Evolutionary conservation across 1,140 invertebrate species (phyloP).

Genomic region (Drosophila melanogaster): DNA sequence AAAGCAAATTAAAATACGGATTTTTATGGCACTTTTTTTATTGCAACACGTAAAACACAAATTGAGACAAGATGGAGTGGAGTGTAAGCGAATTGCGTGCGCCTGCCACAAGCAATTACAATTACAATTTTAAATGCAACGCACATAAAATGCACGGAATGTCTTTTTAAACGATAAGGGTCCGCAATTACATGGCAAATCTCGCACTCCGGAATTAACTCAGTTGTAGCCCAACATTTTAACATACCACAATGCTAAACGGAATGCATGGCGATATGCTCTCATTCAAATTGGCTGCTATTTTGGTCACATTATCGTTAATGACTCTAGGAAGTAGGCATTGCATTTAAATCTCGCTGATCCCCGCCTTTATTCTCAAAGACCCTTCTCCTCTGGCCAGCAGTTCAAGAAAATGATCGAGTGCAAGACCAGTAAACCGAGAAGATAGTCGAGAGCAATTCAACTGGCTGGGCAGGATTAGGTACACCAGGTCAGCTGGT

Average conservation of each 20-base stretch:
- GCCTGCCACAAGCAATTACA: conserved; percentile 54
- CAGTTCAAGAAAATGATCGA: background rate
- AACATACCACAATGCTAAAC: background rate
- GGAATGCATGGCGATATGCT: conserved; percentile 3
- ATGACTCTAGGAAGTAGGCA: background rate
- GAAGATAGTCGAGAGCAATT: background rate
- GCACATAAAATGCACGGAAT: conserved; percentile 54
- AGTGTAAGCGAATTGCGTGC: conserved; percentile 38
- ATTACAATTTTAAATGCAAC: conserved; percentile 58
- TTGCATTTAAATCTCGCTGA: background rate
- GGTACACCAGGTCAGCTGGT: background rate
- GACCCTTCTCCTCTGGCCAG: background rate
- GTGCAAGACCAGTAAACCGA: background rate
- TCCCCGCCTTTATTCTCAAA: background rate
- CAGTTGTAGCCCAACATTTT: conserved; percentile 4
- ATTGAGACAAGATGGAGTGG: conserved; percentile 64
- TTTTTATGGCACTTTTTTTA: conserved; percentile 75
- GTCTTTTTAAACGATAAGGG: conserved; percentile 44
- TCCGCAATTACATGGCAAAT: conserved; percentile 2
- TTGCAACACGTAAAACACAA: conserved; percentile 76
- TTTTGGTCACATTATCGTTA: background rate
- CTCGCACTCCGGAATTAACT: background rate
- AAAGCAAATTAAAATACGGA: conserved; percentile 43
- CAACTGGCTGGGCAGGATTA: background rate
- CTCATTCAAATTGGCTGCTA: background rate